Conservation (phyloP, 1,140 invertebrate species). For the Lordiphosa mommai region DNA sequence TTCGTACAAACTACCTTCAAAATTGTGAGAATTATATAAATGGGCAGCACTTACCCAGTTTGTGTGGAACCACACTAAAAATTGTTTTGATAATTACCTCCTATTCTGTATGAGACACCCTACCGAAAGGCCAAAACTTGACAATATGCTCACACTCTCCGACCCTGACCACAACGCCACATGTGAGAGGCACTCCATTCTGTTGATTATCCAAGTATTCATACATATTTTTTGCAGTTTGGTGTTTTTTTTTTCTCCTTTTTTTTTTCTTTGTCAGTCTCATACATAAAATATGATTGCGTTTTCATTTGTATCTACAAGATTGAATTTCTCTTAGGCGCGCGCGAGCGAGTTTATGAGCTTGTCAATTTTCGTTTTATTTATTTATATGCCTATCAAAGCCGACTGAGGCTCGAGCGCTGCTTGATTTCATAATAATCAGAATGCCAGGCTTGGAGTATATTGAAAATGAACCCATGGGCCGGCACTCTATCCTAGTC, state of each 20-base stretch:
- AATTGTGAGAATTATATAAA: too few species aligned
- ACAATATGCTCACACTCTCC: slow-evolving; percentile 2
- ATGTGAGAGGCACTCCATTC: slow-evolving; percentile 38
- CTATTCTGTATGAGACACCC: slow-evolving; percentile 16
- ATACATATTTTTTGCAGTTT: slow-evolving; percentile 23
- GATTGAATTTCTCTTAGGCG: slow-evolving; percentile 74
- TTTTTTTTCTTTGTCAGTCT: slow-evolving; percentile 31
- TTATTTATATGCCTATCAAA: slow-evolving; percentile 76
- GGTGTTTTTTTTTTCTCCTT: slow-evolving; percentile 12
- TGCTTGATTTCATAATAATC: slow-evolving; percentile 41
- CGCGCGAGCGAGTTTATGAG: slow-evolving; percentile 69
- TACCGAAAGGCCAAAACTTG: slow-evolving; percentile 30
- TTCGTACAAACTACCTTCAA: too few species aligned
- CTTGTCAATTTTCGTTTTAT: slow-evolving; percentile 70
- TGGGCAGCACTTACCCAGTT: too few species aligned
- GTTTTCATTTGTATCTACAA: slow-evolving; percentile 74
- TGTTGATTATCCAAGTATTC: slow-evolving; percentile 27
- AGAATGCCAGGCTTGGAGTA: slow-evolving; percentile 9
- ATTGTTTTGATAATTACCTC: neutral
- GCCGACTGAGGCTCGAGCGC: slow-evolving; percentile 6
- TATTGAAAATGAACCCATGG: slow-evolving; percentile 48
- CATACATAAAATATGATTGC: slow-evolving; percentile 77
- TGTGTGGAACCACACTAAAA: too few species aligned
- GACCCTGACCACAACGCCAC: slow-evolving; percentile 10
- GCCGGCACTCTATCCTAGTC: slow-evolving; percentile 3